Evolutionary conservation across 53 echinoderm and acorn worm species (phyloP).

Genomic region (Stichopus horrens): DNA sequence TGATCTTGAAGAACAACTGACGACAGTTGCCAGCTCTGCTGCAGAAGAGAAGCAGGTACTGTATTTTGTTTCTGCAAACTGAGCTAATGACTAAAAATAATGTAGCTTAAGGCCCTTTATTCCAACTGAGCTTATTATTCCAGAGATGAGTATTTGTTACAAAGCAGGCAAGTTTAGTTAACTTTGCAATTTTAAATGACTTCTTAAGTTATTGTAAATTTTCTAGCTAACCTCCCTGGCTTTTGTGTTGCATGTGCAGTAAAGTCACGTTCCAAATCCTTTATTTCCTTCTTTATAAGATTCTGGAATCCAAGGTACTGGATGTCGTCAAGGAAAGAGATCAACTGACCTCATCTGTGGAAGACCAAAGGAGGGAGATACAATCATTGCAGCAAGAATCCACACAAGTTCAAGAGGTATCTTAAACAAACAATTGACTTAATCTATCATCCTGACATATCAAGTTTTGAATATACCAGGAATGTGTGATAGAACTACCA

Average conservation of each 20-base stretch:
- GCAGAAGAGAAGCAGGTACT: conserved; percentile 23
- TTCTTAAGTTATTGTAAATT: too few relatives aligned
- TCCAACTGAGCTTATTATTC: too few relatives aligned
- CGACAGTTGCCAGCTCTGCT: conserved; percentile 7
- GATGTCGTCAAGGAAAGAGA: not conserved
- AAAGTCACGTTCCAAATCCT: too few relatives aligned
- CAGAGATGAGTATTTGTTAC: too few relatives aligned
- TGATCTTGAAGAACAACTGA: conserved; percentile 38
- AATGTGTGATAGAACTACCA: too few relatives aligned
- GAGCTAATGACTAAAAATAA: not conserved
- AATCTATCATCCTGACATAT: not conserved
- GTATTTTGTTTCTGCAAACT: not conserved
- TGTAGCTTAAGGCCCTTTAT: too few relatives aligned
- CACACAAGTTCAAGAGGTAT: not conserved
- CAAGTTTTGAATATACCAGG: too few relatives aligned
- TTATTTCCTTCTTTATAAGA: not conserved
- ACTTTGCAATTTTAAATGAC: too few relatives aligned
- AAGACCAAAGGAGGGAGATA: not conserved
- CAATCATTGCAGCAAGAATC: not conserved
- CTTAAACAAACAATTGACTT: not conserved
- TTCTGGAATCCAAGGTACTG: not conserved
- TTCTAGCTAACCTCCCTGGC: too few relatives aligned
- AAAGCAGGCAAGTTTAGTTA: too few relatives aligned
- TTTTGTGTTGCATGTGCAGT: too few relatives aligned
- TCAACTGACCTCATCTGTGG: not conserved